These are phyloP conservation scores for Aplysia californica DNA, from an alignment of 1,140 invertebrate species.

Conservation along the genomic window DNA sequence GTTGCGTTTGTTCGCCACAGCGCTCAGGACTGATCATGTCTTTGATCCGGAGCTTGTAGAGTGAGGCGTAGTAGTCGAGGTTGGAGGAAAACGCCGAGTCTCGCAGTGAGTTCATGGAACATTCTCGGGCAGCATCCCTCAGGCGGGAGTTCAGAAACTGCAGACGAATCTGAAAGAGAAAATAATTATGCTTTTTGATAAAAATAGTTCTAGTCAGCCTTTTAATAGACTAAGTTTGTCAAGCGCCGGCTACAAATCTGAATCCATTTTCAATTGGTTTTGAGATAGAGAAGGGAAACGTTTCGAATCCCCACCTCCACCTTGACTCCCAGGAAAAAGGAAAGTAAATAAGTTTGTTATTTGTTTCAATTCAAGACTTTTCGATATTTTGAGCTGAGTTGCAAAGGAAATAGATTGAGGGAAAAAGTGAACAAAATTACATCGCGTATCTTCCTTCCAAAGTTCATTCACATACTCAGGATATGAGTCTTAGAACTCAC, in stretches of 20 bases:
- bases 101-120: slow-evolving; percentile 4
- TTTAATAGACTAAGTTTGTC: too few species aligned
- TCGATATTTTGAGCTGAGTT: too few species aligned
- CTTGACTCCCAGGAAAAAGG: neutral
- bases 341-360: neutral
- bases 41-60: slow-evolving; percentile 38
- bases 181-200: neutral
- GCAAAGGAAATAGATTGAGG: too few species aligned
- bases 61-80: slow-evolving; percentile 46
- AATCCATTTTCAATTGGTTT: too few species aligned
- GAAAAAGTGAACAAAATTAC: too few species aligned
- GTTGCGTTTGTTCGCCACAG: too few species aligned
- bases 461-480: too few species aligned
- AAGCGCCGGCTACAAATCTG: neutral
- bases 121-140: neutral
- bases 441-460: too few species aligned
- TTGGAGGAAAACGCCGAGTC: slow-evolving; percentile 39
- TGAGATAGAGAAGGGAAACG: too few species aligned
- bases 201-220: neutral
- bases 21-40: too few species aligned
- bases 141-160: neutral
- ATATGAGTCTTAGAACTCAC: too few species aligned
- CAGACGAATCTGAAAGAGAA: slow-evolving; percentile 7
- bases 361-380: too few species aligned
- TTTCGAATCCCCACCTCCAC: neutral